Evolutionary conservation across 2,888 invertebrate species (phyloP).

Genomic region (Heliothis peltigera): DNA sequence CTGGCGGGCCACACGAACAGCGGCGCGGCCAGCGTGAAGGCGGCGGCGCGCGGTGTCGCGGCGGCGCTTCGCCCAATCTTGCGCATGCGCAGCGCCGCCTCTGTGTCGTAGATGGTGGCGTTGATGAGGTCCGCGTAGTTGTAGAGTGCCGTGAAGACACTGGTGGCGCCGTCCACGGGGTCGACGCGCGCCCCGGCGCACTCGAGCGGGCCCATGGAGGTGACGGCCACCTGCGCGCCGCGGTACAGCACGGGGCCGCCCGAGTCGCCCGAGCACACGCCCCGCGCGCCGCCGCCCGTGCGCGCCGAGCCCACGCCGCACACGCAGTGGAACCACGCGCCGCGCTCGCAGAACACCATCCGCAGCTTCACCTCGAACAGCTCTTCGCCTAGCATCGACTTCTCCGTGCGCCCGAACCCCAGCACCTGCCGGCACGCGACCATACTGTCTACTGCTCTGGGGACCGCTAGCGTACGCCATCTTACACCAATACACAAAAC

Average conservation of each 20-base stretch:
- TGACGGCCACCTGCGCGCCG: slow-evolving; percentile 72
- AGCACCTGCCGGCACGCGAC: slow-evolving; percentile 70
- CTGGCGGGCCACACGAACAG: slow-evolving; percentile 7
- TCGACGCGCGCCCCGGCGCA: slow-evolving; percentile 61
- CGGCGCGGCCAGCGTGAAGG: slow-evolving; percentile 8
- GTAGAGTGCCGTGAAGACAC: slow-evolving; percentile 80
- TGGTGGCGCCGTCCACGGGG: slow-evolving; percentile 66
- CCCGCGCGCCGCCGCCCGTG: slow-evolving; percentile 60
- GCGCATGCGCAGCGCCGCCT: slow-evolving; percentile 69
- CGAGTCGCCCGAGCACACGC: slow-evolving; percentile 84
- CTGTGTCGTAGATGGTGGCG: slow-evolving; percentile 74
- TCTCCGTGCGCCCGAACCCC: slow-evolving; percentile 81
- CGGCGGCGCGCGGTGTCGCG: slow-evolving; percentile 1
- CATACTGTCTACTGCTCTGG: too few relatives aligned
- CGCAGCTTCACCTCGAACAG: slow-evolving; percentile 73
- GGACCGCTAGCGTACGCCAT: too few relatives aligned
- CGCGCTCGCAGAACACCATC: slow-evolving; percentile 73
- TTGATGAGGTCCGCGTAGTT: slow-evolving; percentile 76
- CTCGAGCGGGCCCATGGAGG: slow-evolving; percentile 80
- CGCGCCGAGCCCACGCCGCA: slow-evolving; percentile 68
- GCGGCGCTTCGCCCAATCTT: slow-evolving; percentile 21
- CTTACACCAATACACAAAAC: too few relatives aligned
- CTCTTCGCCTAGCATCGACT: slow-evolving; percentile 71
- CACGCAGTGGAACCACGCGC: slow-evolving; percentile 73
- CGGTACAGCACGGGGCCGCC: slow-evolving; percentile 74